Evolutionary conservation across 2,113 vertebrate species (phyloP).

Genomic region (Platycercus adscitus): DNA sequence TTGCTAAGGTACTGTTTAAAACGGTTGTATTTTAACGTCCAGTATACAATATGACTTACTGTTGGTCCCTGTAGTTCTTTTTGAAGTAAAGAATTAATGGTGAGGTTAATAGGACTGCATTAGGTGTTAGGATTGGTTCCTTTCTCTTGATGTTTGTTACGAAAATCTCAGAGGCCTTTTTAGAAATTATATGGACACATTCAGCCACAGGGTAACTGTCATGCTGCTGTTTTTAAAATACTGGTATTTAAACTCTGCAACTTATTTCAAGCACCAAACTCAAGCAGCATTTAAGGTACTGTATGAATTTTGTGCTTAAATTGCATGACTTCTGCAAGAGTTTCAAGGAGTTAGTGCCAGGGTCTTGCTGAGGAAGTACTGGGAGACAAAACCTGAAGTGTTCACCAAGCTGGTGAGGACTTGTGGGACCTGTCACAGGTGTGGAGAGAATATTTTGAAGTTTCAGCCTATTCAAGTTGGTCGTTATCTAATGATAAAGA

Average conservation of each 20-base stretch:
- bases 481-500: neutral
- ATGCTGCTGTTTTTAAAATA: neutral
- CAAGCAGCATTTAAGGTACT: neutral
- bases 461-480: neutral
- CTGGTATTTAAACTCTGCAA: neutral
- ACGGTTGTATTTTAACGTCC: neutral
- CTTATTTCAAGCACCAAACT: neutral
- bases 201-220: neutral
- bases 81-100: neutral
- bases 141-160: neutral
- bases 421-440: neutral
- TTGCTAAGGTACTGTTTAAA: conserved; percentile 83
- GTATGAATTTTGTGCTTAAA: neutral
- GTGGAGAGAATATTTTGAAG: neutral
- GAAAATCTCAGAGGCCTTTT: neutral
- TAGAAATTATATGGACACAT: neutral
- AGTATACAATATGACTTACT: accelerated
- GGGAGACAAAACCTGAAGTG: neutral
- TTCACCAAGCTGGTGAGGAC: neutral
- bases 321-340: neutral
- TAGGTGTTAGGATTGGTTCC: neutral
- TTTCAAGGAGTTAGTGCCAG: neutral
- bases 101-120: neutral
- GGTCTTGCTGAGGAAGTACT: neutral
- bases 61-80: neutral